Evolutionary conservation across 2,797 vertebrate species (phyloP).

Genomic region (Tapera naevia): DNA sequence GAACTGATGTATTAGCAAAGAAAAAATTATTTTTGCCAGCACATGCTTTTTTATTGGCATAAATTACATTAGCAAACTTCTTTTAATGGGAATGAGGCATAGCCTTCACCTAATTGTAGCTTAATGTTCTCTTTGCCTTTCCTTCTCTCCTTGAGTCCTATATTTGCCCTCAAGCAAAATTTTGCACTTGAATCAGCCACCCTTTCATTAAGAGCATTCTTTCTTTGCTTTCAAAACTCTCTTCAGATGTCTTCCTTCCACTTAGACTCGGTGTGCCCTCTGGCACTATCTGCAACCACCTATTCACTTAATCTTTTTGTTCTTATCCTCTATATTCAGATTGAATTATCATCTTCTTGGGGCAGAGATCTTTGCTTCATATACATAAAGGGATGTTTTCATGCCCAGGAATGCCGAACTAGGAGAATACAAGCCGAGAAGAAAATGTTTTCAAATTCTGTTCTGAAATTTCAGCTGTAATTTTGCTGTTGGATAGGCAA

Average conservation of each 20-base stretch:
- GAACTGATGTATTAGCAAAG: neutral
- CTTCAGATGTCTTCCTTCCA: neutral
- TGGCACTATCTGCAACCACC: neutral
- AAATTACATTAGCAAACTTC: neutral
- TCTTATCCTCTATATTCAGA: neutral
- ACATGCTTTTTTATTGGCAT: neutral
- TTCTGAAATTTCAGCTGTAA: neutral
- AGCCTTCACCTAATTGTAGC: neutral
- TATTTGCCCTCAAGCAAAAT: neutral
- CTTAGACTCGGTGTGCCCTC: neutral
- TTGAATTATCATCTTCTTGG: neutral
- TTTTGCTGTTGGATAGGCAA: neutral
- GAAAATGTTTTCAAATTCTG: neutral
- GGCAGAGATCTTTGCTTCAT: neutral
- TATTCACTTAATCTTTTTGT: neutral
- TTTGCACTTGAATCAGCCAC: neutral
- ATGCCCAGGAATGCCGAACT: neutral
- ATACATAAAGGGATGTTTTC: neutral
- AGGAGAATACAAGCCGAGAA: neutral
- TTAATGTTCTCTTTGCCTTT: neutral
- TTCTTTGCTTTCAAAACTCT: conserved; percentile 16
- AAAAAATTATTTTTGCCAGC: neutral
- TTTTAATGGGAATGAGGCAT: neutral
- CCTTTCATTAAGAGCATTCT: conserved; percentile 5
- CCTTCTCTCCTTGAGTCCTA: neutral